Conservation (phyloP, 1,140 invertebrate genomes). For the Hydropsyche tenuis region DNA sequence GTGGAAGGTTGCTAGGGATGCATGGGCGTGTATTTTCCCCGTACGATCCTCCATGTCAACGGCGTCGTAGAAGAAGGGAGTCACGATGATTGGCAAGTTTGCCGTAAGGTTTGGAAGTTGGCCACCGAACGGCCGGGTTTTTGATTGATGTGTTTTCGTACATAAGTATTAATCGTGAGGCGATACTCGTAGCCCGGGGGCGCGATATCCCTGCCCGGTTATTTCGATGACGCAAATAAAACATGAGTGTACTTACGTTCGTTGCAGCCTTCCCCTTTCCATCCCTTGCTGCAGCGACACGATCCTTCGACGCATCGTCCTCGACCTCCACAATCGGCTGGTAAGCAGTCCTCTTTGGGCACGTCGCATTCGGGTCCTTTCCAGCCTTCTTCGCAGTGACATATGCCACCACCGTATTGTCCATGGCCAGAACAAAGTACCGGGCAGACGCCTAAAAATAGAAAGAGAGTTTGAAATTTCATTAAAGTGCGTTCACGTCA, state of each 20-base stretch:
- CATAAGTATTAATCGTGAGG: background rate
- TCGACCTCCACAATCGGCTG: conserved; percentile 89
- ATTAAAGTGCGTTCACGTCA: too few species aligned
- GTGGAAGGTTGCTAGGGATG: conserved; percentile 15
- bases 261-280: conserved; percentile 86
- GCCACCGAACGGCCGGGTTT: conserved; percentile 31
- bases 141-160: conserved; percentile 45
- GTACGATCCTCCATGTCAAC: conserved; percentile 13
- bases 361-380: conserved; percentile 96
- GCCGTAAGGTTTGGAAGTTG: conserved; percentile 36
- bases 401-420: conserved; percentile 92
- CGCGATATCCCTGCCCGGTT: too few species aligned
- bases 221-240: too few species aligned
- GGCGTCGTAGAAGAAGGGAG: background rate
- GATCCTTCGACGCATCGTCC: conserved; percentile 88
- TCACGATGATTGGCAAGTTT: conserved; percentile 41
- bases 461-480: too few species aligned
- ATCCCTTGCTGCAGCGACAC: conserved; percentile 88
- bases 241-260: conserved; percentile 85
- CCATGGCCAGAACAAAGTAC: conserved; percentile 96
- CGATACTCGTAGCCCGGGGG: too few species aligned
- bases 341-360: conserved; percentile 88
- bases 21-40: background rate
- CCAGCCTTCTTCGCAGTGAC: conserved; percentile 96
- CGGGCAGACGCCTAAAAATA: conserved; percentile 85